These are phyloP conservation scores for Cebidichthys violaceus DNA, from an alignment of 2,113 vertebrate genomes.

Conservation along the genomic window DNA sequence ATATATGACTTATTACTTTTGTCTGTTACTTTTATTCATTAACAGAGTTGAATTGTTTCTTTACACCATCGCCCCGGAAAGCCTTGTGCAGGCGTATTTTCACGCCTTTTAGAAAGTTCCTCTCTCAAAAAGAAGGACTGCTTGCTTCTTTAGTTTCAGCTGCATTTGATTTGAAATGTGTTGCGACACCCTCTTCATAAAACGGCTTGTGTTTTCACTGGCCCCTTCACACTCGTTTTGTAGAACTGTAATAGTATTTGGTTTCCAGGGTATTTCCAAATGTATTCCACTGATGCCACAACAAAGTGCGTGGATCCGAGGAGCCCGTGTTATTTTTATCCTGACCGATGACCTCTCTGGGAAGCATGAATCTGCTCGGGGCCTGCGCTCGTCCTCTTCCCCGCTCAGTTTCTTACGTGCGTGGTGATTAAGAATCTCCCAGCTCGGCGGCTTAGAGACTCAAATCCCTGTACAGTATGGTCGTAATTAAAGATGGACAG, in stretches of 20 bases:
- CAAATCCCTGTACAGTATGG: constrained; percentile 72
- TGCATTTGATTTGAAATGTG: neutral
- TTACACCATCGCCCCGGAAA: no score
- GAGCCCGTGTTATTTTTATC: constrained; percentile 65
- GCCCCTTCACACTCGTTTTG: neutral
- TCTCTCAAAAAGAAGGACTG: neutral
- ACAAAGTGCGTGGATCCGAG: constrained; percentile 43
- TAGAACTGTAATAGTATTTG: neutral
- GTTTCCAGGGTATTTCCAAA: constrained; percentile 7
- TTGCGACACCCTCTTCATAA: neutral
- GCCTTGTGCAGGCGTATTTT: no score
- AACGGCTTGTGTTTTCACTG: neutral
- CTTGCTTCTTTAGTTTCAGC: neutral
- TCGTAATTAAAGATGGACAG: constrained; percentile 75
- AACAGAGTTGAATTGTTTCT: no score
- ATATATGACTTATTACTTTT: no score
- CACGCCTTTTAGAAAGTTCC: neutral
- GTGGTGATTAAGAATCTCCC: constrained; percentile 72
- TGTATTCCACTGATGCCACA: constrained; percentile 37
- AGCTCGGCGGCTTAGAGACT: constrained; percentile 68
- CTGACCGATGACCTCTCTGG: constrained; percentile 56
- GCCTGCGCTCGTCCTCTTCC: constrained; percentile 36
- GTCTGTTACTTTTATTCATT: no score
- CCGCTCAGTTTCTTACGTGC: constrained; percentile 57
- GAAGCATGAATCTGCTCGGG: constrained; percentile 60